These are phyloP conservation scores for Diacarnus erythraeanus DNA, from an alignment of 37 sponge, comb jelly and placozoan species.

Conservation along the genomic window DNA sequence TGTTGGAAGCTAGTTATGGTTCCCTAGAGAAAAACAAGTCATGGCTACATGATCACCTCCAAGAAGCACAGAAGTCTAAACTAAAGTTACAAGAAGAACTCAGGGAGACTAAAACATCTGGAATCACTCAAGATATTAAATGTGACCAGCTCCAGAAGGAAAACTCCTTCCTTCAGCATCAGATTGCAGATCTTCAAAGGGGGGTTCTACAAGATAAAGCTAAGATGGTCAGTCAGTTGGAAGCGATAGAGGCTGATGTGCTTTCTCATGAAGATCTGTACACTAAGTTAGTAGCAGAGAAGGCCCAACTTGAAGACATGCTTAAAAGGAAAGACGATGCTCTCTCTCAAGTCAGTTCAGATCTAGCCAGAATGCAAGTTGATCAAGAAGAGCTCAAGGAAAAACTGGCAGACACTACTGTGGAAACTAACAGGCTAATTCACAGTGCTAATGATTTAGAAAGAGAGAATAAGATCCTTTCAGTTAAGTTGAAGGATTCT, in stretches of 20 bases:
- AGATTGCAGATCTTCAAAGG: conserved; percentile 55
- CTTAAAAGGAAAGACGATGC: conserved; percentile 27
- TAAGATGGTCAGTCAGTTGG: conserved; percentile 61
- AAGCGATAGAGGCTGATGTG: conserved; percentile 75
- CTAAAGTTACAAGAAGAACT: conserved; percentile 59
- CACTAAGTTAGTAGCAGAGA: conserved; percentile 34
- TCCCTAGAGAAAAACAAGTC: conserved; percentile 52
- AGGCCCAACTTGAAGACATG: conserved; percentile 36
- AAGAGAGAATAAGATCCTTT: conserved; percentile 3
- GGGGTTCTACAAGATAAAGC: conserved; percentile 73
- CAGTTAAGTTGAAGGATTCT: neutral
- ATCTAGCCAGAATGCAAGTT: conserved; percentile 23
- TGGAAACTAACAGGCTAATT: neutral
- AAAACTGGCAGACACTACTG: conserved; percentile 14
- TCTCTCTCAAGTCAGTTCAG: conserved; percentile 20
- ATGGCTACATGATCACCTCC: conserved; percentile 69
- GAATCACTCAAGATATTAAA: conserved; percentile 56
- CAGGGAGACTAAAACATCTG: conserved; percentile 38
- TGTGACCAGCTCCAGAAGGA: conserved; percentile 61
- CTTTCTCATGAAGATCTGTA: conserved; percentile 54
- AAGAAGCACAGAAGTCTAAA: conserved; percentile 44
- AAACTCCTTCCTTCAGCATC: conserved; percentile 45
- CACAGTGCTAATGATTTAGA: conserved; percentile 18
- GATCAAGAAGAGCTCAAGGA: conserved; percentile 19
- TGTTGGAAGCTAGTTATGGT: conserved; percentile 36